Percentiles rank a stretch among this genome's conserved stretches.
These are phyloP conservation scores for Rhyacichthys aspro DNA, from an alignment of 2,797 vertebrate genomes.

Conservation along the genomic window DNA sequence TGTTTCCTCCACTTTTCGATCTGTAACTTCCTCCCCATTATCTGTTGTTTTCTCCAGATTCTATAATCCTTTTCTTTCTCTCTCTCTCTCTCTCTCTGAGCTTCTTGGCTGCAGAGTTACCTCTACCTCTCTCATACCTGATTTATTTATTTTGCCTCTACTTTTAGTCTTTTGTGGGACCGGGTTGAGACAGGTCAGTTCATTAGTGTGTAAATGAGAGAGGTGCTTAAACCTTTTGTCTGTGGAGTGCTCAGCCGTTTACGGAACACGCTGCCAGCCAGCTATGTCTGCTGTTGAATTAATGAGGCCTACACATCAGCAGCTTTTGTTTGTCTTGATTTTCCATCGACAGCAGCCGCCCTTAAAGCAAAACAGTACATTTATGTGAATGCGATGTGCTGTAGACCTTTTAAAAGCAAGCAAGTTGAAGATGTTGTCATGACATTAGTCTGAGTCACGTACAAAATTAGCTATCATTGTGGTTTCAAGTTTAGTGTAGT, in stretches of 20 bases:
- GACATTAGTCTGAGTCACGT: constrained; percentile 28
- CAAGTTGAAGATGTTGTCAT: background rate
- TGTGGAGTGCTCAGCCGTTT: constrained; percentile 56
- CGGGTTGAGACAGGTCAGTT: constrained; percentile 64
- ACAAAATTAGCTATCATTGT: constrained; percentile 28
- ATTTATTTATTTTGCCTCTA: constrained; percentile 68
- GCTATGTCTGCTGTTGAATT: constrained; percentile 38
- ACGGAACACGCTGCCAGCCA: constrained; percentile 47
- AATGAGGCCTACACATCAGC: constrained; percentile 56
- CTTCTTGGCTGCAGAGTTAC: constrained; percentile 32
- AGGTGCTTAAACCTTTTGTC: constrained; percentile 67
- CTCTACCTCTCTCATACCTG: constrained; percentile 30
- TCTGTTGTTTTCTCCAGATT: constrained; percentile 6
- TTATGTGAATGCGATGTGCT: constrained; percentile 17
- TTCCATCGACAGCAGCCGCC: constrained; percentile 31
- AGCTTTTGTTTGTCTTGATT: constrained; percentile 51
- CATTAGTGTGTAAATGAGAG: constrained; percentile 70
- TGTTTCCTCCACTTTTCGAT: background rate
- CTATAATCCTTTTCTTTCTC: constrained; percentile 38
- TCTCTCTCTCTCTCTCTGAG: constrained; percentile 4
- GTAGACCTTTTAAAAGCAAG: background rate
- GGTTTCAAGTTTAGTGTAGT: constrained; percentile 20
- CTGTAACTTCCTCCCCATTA: background rate
- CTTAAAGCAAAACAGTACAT: constrained; percentile 33
- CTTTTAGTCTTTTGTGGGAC: constrained; percentile 58